phyloP scores from a whole-genome alignment of 1,140 invertebrate species.

The Condylostylus longicornis region DNA sequence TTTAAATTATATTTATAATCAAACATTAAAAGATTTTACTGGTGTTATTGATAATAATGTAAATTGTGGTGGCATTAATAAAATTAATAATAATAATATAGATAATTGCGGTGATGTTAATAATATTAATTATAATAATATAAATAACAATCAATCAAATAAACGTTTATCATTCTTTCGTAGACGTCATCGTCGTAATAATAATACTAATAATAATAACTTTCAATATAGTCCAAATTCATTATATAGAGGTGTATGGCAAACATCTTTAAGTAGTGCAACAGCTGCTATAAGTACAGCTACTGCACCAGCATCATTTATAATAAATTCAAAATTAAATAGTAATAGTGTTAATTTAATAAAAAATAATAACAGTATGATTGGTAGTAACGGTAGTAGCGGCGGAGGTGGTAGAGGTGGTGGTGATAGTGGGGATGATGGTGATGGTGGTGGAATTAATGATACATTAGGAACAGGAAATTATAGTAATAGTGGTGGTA shows the following conservation, averaged over 20 bases:
- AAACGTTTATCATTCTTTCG: slow-evolving; percentile 4
- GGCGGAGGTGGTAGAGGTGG: slow-evolving; percentile 14
- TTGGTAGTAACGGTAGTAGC: slow-evolving; percentile 18
- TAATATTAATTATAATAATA: background rate
- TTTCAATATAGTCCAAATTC: background rate
- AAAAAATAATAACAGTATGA: slow-evolving; percentile 18
- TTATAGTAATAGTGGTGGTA: background rate
- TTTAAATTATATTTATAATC: too few relatives aligned
- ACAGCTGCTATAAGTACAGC: slow-evolving; percentile 14
- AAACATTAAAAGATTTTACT: too few relatives aligned
- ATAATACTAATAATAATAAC: background rate
- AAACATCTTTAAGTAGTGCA: slow-evolving; percentile 22
- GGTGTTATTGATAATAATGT: background rate
- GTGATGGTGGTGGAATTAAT: slow-evolving; percentile 13
- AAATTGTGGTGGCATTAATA: background rate
- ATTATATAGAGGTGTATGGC: slow-evolving; percentile 11
- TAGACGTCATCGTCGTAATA: slow-evolving; percentile 2
- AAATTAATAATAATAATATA: background rate
- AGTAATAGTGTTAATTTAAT: slow-evolving; percentile 23
- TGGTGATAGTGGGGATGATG: background rate
- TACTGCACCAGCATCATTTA: slow-evolving; percentile 16
- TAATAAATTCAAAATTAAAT: slow-evolving; percentile 19
- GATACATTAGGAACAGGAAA: slow-evolving; percentile 19
- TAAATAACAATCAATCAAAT: background rate
- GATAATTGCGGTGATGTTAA: background rate